phyloP scores from a whole-genome alignment of 2,113 vertebrate genomes.

The Progne subis region DNA sequence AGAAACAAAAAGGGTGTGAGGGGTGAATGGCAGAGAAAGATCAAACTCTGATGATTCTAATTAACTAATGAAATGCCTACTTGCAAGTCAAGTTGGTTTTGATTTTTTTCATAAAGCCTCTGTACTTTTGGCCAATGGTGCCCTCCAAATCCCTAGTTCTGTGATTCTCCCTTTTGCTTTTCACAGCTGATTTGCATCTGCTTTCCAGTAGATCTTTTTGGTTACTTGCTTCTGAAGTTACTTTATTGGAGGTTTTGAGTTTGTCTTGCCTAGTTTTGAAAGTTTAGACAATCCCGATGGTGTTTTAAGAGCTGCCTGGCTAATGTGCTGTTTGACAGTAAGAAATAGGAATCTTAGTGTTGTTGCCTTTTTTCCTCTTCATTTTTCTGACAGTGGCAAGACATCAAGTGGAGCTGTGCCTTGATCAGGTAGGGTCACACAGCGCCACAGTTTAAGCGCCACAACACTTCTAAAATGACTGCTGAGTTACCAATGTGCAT shows the following conservation, averaged over 20 bases:
- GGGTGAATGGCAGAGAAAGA: not conserved
- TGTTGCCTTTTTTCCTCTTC: not conserved
- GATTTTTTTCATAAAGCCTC: not conserved
- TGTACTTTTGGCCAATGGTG: not conserved
- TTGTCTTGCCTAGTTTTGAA: not conserved
- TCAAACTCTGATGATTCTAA: not conserved
- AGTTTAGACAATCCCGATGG: not conserved
- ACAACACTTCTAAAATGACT: fast-evolving
- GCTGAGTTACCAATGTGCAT: not conserved
- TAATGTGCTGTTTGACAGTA: not conserved
- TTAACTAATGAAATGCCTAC: not conserved
- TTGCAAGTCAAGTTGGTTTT: not conserved
- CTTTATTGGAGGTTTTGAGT: not conserved
- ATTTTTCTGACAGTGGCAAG: not conserved
- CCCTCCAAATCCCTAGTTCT: not conserved
- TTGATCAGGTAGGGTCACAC: not conserved
- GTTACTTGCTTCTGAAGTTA: conserved; percentile 29
- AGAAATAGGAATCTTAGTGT: not conserved
- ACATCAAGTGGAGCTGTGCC: not conserved
- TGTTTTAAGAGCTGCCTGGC: not conserved
- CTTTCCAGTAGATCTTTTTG: not conserved
- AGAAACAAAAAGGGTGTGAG: fast-evolving
- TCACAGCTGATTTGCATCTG: not conserved
- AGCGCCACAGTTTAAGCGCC: not conserved
- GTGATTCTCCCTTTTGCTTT: not conserved